These are phyloP conservation scores for Natator depressus DNA, from an alignment of 2,113 vertebrate species.

Conservation along the genomic window DNA sequence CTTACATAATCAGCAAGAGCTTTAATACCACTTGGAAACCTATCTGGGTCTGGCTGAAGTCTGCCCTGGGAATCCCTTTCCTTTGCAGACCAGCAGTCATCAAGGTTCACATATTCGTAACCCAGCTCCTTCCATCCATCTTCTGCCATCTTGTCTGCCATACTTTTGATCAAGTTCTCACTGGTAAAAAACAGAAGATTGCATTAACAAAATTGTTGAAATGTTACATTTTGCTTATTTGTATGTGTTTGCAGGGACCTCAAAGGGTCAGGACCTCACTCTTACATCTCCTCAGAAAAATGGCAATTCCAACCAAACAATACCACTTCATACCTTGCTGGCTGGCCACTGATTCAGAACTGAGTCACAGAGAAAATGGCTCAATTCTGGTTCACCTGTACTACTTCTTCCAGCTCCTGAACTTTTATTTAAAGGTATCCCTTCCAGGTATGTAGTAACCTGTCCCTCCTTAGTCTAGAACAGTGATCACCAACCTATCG, in stretches of 20 bases:
- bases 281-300: not conserved
- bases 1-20: constrained; percentile 62
- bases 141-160: constrained; percentile 47
- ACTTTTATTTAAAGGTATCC: not conserved
- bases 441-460: not conserved
- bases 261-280: not conserved
- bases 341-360: not conserved
- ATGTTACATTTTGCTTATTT: not conserved
- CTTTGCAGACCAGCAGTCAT: constrained; percentile 55
- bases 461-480: not conserved
- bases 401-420: not conserved
- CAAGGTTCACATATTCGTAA: constrained; percentile 59
- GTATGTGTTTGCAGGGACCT: not conserved
- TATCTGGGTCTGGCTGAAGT: constrained; percentile 35
- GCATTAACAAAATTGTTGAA: not conserved
- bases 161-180: constrained; percentile 41
- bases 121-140: constrained; percentile 58
- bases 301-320: not conserved
- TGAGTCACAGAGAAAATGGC: not conserved
- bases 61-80: constrained; percentile 33
- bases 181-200: not conserved
- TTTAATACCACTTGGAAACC: constrained; percentile 67
- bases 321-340: not conserved
- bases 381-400: not conserved
- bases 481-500: too few relatives aligned